These are phyloP conservation scores for Petroica traversi DNA, from an alignment of 2,113 vertebrate species.

Conservation along the genomic window DNA sequence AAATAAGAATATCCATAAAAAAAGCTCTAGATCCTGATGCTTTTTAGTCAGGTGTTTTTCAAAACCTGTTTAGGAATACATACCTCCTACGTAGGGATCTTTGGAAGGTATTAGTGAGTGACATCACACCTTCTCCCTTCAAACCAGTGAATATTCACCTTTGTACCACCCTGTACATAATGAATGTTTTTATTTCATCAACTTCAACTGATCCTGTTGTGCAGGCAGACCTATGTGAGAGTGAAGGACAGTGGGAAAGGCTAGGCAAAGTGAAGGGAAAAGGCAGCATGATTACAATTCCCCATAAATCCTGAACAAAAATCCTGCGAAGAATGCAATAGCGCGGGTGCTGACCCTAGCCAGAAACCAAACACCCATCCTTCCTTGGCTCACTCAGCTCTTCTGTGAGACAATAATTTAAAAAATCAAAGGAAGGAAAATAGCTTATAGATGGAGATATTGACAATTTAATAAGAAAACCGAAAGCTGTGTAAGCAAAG, in stretches of 20 bases:
- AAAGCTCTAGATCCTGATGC: background rate
- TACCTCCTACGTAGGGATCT: background rate
- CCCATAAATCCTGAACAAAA: background rate
- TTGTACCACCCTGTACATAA: background rate
- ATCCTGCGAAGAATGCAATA: background rate
- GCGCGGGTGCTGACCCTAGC: background rate
- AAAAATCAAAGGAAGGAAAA: background rate
- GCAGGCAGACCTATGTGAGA: background rate
- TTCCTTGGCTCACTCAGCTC: background rate
- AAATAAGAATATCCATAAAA: background rate
- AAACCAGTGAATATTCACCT: background rate
- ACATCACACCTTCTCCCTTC: background rate
- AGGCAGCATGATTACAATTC: background rate
- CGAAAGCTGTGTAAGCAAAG: background rate
- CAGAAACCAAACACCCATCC: background rate
- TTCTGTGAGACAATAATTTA: background rate
- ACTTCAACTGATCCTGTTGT: background rate
- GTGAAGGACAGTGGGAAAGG: background rate
- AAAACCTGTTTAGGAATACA: background rate
- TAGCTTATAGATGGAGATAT: background rate
- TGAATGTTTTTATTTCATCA: background rate
- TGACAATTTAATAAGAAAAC: background rate
- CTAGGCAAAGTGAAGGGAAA: background rate
- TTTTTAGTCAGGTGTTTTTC: background rate
- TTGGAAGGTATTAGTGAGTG: background rate